Percentiles rank a stretch among this genome's conserved stretches.
Conservation (phyloP, 2,797 vertebrate genomes). For the Sciurus vulgaris region DNA sequence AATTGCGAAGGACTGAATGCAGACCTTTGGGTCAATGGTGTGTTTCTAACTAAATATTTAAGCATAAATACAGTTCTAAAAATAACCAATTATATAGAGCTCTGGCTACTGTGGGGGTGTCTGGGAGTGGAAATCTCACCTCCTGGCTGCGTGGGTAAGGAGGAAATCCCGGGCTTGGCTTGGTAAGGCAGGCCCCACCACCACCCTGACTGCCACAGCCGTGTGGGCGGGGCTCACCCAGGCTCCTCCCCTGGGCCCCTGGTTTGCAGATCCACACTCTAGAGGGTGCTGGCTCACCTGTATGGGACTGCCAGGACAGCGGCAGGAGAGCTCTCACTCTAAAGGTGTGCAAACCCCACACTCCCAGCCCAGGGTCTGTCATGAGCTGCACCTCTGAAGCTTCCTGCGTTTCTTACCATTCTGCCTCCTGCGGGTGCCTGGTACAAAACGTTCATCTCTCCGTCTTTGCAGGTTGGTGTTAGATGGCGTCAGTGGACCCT, state of each 20-base stretch:
- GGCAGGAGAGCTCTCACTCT: background rate
- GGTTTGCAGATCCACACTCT: rapidly evolving
- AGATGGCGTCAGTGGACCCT: background rate
- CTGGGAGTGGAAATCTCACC: rapidly evolving
- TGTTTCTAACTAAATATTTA: background rate
- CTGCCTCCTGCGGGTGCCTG: too few relatives aligned
- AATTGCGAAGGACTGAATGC: background rate
- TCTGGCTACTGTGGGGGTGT: background rate
- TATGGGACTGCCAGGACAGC: background rate
- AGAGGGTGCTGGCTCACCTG: background rate
- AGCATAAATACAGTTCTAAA: background rate
- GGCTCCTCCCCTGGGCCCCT: background rate
- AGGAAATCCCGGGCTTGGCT: too few relatives aligned
- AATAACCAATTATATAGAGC: background rate
- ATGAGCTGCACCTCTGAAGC: background rate
- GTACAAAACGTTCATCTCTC: too few relatives aligned
- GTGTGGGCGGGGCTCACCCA: rapidly evolving
- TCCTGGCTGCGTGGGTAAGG: background rate
- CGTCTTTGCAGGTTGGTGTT: background rate
- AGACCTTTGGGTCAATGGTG: background rate
- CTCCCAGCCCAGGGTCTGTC: background rate
- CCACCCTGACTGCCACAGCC: background rate
- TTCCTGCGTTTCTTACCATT: too few relatives aligned
- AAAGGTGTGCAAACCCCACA: background rate
- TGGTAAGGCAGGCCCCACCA: background rate